Evolutionary conservation across 1,140 invertebrate genomes (phyloP).

Genomic region (Tigriopus japonicus): DNA sequence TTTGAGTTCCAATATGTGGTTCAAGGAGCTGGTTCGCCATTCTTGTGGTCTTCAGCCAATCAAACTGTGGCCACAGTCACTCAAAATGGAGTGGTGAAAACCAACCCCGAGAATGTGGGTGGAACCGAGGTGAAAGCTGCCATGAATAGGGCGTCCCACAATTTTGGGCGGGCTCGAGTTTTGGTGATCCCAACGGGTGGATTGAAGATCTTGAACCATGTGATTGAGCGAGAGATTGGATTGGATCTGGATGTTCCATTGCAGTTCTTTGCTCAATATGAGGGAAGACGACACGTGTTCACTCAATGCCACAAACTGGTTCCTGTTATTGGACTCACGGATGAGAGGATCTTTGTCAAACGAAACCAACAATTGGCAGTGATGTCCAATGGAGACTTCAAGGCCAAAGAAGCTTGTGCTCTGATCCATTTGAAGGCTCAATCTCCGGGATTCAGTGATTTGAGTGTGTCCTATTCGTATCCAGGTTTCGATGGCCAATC

Average conservation of each 20-base stretch:
- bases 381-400: no score
- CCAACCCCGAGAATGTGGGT: neutral
- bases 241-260: no score
- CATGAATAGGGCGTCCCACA: conserved; percentile 3
- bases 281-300: no score
- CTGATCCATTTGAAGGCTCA: neutral
- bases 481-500: neutral
- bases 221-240: no score
- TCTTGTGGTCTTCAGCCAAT: neutral
- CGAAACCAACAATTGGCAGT: no score
- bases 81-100: conserved; percentile 1
- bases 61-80: neutral
- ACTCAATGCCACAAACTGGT: no score
- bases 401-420: neutral
- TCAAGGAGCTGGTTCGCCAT: neutral
- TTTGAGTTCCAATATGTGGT: neutral
- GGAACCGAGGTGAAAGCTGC: conserved; percentile 1
- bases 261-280: no score
- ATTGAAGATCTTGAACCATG: no score
- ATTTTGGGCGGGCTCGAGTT: neutral
- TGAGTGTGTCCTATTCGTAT: neutral
- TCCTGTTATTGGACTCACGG: no score
- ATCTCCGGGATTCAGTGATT: neutral
- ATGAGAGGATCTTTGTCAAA: no score
- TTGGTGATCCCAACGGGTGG: neutral